Conservation (phyloP, 1,140 invertebrate genomes). For the Diabrotica undecimpunctata region DNA sequence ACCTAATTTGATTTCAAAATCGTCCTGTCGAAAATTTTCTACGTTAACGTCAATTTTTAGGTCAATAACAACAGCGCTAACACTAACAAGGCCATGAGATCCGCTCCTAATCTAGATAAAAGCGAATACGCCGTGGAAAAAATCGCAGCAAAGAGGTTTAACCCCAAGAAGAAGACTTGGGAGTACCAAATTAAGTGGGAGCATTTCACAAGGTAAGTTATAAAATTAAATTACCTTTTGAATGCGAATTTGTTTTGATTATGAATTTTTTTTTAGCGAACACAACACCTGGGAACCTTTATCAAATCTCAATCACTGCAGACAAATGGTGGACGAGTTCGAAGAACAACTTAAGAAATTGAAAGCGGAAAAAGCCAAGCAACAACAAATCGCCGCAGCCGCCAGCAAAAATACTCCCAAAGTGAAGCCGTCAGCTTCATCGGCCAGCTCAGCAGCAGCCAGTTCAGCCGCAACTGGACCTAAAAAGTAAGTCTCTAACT, state of each 20-base stretch:
- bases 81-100: slow-evolving; percentile 46
- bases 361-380: slow-evolving; percentile 62
- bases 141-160: slow-evolving; percentile 75
- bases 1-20: too few relatives aligned
- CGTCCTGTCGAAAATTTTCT: too few relatives aligned
- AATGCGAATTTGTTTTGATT: too few relatives aligned
- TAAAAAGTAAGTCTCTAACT: slow-evolving; percentile 1
- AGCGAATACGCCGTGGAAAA: slow-evolving; percentile 70
- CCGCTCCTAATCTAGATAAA: slow-evolving; percentile 48
- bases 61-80: slow-evolving; percentile 3
- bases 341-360: slow-evolving; percentile 73
- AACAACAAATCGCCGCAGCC: slow-evolving; percentile 47
- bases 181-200: slow-evolving; percentile 84
- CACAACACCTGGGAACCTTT: slow-evolving; percentile 70
- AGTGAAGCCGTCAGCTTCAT: background rate
- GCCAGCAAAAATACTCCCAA: slow-evolving; percentile 31
- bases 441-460: background rate
- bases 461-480: background rate
- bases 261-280: slow-evolving; percentile 19
- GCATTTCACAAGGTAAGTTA: slow-evolving; percentile 65
- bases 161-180: slow-evolving; percentile 69
- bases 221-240: slow-evolving; percentile 14
- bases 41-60: background rate
- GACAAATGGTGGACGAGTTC: slow-evolving; percentile 71
- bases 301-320: slow-evolving; percentile 68